phyloP scores from a whole-genome alignment of 2,888 invertebrate species.

The Drosophila nigritarsus region DNA sequence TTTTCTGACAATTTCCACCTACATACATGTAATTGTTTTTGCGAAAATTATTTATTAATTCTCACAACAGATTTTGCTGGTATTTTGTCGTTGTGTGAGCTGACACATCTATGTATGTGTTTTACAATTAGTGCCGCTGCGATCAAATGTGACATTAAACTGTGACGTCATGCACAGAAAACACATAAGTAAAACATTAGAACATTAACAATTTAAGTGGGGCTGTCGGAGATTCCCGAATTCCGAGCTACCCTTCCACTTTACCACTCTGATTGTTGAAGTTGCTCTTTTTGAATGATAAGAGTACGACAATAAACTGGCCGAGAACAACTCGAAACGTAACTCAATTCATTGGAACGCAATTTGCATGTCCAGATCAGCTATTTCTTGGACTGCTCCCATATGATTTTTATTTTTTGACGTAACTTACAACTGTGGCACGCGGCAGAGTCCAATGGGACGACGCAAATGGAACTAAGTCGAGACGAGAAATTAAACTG shows the following conservation, averaged over 20 bases:
- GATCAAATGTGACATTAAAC: not conserved
- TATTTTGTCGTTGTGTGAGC: not conserved
- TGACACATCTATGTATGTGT: not conserved
- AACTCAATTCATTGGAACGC: not conserved
- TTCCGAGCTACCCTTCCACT: not conserved
- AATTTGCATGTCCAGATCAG: slow-evolving; percentile 6
- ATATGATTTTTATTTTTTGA: slow-evolving; percentile 2
- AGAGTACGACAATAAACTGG: not conserved
- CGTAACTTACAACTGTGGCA: slow-evolving; percentile 4
- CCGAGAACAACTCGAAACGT: not conserved
- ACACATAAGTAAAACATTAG: not conserved
- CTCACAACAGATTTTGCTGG: not conserved
- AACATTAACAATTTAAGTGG: not conserved
- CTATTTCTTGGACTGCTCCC: not conserved
- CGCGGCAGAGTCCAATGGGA: slow-evolving; percentile 13
- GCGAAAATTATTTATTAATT: not conserved
- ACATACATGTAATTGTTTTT: too few relatives aligned
- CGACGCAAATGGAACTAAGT: slow-evolving; percentile 21
- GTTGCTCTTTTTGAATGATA: not conserved
- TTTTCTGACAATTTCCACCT: not conserved
- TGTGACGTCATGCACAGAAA: not conserved
- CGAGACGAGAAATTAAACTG: slow-evolving; percentile 36
- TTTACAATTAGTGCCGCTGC: not conserved
- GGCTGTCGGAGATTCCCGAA: not conserved
- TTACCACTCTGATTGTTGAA: not conserved